Percentiles rank a stretch among this genome's conserved stretches.
Evolutionary conservation across 2,888 invertebrate genomes (phyloP).

Genomic region (Panopea generosa): DNA sequence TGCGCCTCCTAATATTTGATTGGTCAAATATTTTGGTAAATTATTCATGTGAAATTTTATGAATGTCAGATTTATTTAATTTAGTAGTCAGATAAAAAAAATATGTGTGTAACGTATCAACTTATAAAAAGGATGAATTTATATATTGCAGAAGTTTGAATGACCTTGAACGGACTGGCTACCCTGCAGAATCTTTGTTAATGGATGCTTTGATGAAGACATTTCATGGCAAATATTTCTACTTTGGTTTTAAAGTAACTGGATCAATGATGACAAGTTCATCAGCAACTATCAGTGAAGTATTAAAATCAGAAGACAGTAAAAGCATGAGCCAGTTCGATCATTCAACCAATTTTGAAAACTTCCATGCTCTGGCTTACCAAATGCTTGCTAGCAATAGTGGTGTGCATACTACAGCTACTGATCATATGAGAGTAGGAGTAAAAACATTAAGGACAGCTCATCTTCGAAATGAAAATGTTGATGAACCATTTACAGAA

Average conservation of each 20-base stretch:
- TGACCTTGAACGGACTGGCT: constrained; percentile 51
- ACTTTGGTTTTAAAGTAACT: constrained; percentile 55
- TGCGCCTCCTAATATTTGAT: too few relatives aligned
- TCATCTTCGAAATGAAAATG: not conserved
- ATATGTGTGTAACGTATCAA: too few relatives aligned
- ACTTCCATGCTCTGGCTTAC: constrained; percentile 43
- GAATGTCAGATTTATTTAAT: too few relatives aligned
- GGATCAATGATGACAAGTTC: not conserved
- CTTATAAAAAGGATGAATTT: too few relatives aligned
- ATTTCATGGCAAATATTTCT: constrained; percentile 60
- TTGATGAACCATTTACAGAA: not conserved
- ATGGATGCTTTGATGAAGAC: constrained; percentile 48
- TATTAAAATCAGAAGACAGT: constrained; percentile 14
- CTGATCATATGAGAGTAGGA: constrained; percentile 50
- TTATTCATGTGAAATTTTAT: too few relatives aligned
- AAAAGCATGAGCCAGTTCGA: constrained; percentile 28
- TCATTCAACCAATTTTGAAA: constrained; percentile 32
- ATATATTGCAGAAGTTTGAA: constrained; percentile 47
- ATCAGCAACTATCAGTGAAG: constrained; percentile 15
- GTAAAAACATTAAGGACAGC: constrained; percentile 27
- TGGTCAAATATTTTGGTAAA: too few relatives aligned
- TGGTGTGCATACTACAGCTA: constrained; percentile 47
- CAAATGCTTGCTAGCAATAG: constrained; percentile 50
- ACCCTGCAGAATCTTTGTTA: constrained; percentile 51
- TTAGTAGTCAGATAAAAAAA: too few relatives aligned